Conservation (phyloP, 2,888 invertebrate genomes). For the Erynnis tages region DNA sequence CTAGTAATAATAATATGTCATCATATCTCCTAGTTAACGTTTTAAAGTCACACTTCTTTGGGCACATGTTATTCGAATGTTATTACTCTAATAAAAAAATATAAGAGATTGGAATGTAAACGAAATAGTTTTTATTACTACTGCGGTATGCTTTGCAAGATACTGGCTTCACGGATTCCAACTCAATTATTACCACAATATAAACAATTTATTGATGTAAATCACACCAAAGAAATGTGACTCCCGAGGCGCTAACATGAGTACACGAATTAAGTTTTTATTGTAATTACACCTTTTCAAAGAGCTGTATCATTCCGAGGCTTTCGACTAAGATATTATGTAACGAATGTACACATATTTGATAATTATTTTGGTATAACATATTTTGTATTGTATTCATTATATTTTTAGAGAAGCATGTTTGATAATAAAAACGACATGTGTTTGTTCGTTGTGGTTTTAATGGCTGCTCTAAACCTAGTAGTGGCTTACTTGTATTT, state of each 20-base stretch:
- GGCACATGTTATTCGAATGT: too few relatives aligned
- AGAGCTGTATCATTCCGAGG: slow-evolving; percentile 34
- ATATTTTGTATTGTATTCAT: slow-evolving; percentile 45
- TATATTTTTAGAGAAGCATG: slow-evolving; percentile 66
- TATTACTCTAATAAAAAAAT: too few relatives aligned
- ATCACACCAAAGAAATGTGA: too few relatives aligned
- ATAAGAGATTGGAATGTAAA: too few relatives aligned
- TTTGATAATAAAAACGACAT: slow-evolving; percentile 73
- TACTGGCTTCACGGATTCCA: too few relatives aligned
- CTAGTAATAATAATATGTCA: background rate
- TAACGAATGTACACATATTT: slow-evolving; percentile 44
- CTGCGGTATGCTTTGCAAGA: too few relatives aligned
- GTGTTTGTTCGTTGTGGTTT: slow-evolving; percentile 79
- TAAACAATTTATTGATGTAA: too few relatives aligned
- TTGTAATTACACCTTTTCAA: background rate
- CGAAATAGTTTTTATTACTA: too few relatives aligned
- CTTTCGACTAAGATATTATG: slow-evolving; percentile 42
- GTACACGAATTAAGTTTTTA: too few relatives aligned
- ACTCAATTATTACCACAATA: too few relatives aligned
- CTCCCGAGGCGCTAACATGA: too few relatives aligned
- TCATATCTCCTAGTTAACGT: slow-evolving; percentile 4
- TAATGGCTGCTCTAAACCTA: slow-evolving; percentile 68
- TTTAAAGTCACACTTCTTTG: too few relatives aligned
- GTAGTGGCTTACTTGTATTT: slow-evolving; percentile 36
- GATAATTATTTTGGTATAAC: slow-evolving; percentile 36